Percentiles rank a stretch among this genome's conserved stretches.
These are phyloP conservation scores for Drosophila tanythrix DNA, from an alignment of 2,888 invertebrate genomes.

Conservation along the genomic window DNA sequence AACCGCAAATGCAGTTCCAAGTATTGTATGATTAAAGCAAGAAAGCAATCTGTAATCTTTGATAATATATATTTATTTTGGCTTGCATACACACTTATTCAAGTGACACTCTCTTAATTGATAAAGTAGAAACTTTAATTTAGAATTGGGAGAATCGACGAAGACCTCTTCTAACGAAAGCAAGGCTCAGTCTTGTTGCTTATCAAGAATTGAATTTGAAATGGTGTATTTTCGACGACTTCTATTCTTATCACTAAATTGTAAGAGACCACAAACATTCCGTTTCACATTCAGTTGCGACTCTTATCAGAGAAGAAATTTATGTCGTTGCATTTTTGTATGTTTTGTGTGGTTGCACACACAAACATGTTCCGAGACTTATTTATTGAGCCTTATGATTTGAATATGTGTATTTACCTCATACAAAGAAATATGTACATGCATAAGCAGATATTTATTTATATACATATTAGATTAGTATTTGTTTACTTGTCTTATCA, in stretches of 20 bases:
- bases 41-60: background rate
- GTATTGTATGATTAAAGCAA: background rate
- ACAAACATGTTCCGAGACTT: slow-evolving; percentile 2
- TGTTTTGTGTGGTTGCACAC: background rate
- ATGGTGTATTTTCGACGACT: slow-evolving; percentile 3
- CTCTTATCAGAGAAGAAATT: slow-evolving; percentile 13
- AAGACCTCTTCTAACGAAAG: background rate
- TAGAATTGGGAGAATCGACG: background rate
- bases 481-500: slow-evolving; percentile 29
- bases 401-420: slow-evolving; percentile 23
- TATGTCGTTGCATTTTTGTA: slow-evolving; percentile 16
- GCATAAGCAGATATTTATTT: slow-evolving; percentile 1
- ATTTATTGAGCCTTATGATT: slow-evolving; percentile 17
- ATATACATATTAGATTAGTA: slow-evolving; percentile 5
- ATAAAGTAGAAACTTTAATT: slow-evolving; percentile 3
- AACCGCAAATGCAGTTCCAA: background rate
- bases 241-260: slow-evolving; percentile 12
- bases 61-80: background rate
- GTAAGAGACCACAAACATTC: slow-evolving; percentile 52
- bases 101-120: slow-evolving; percentile 8
- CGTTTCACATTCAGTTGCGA: slow-evolving; percentile 12
- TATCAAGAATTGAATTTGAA: slow-evolving; percentile 5
- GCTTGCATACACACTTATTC: slow-evolving; percentile 8
- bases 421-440: slow-evolving; percentile 4
- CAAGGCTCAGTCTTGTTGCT: background rate